Percentiles rank a stretch among this genome's conserved stretches.
Conservation (phyloP, 2,888 invertebrate species). For the Cactoblastis cactorum region DNA sequence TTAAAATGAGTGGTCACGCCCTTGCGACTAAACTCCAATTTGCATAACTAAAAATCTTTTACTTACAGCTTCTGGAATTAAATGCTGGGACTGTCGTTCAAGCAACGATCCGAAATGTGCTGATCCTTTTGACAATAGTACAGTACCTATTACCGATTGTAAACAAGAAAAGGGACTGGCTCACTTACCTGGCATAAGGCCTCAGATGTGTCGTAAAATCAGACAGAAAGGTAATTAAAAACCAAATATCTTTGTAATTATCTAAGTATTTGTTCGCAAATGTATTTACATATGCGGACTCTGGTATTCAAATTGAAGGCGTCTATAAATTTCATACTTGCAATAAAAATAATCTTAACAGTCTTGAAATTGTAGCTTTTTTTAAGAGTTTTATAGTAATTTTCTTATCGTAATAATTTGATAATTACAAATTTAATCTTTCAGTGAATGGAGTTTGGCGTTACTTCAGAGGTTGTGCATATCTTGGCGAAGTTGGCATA, state of each 20-base stretch:
- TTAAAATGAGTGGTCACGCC: constrained; percentile 45
- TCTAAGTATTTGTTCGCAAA: no score
- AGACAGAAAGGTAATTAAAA: constrained; percentile 95
- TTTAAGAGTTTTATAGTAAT: no score
- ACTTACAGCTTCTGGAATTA: constrained; percentile 82
- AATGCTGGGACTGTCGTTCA: constrained; percentile 95
- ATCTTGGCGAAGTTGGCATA: constrained; percentile 93
- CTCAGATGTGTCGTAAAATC: constrained; percentile 95
- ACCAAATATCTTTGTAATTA: no score
- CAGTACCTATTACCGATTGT: constrained; percentile 92
- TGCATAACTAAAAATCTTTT: constrained; percentile 19
- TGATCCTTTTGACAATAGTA: constrained; percentile 94
- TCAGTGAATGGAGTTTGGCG: constrained; percentile 92
- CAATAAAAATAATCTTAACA: no score
- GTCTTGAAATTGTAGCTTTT: no score
- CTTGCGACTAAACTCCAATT: constrained; percentile 22
- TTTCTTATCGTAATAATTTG: no score
- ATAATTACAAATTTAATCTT: constrained; percentile 28
- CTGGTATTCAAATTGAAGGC: no score
- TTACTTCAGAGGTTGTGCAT: constrained; percentile 93
- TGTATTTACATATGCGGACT: no score
- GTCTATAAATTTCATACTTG: no score
- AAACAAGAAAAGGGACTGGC: constrained; percentile 78
- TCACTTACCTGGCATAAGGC: constrained; percentile 83
- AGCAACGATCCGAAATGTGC: constrained; percentile 93